These are phyloP conservation scores for Diadromus collaris DNA, from an alignment of 2,888 invertebrate genomes.

Conservation along the genomic window DNA sequence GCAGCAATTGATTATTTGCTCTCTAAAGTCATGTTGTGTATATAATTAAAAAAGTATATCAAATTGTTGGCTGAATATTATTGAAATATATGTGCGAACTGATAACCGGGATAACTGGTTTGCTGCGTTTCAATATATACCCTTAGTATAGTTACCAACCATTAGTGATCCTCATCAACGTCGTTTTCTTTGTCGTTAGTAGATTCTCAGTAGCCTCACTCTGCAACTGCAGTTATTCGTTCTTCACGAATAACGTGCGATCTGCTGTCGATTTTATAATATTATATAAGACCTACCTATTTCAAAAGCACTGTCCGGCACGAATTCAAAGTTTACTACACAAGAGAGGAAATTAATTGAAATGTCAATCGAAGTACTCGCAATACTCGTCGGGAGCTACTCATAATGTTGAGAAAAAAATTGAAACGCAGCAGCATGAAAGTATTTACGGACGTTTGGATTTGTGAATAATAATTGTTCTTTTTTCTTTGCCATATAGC, in stretches of 20 bases:
- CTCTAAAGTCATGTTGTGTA: conserved; percentile 73
- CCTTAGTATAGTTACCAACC: conserved; percentile 52
- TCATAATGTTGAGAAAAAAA: conserved; percentile 1
- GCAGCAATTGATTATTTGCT: conserved; percentile 58
- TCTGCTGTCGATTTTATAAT: not conserved
- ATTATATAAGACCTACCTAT: not conserved
- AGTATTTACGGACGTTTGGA: not conserved
- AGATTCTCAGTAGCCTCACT: conserved; percentile 6
- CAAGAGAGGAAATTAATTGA: not conserved
- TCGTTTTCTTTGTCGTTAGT: conserved; percentile 16
- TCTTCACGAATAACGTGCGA: not conserved
- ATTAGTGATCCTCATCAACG: conserved; percentile 24
- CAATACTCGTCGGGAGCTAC: not conserved
- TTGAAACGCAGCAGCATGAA: conserved; percentile 58
- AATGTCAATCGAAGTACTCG: not conserved
- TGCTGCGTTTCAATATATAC: conserved; percentile 65
- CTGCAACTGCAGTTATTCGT: not conserved
- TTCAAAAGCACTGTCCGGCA: not conserved
- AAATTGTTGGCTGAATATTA: conserved; percentile 74
- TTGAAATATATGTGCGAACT: conserved; percentile 73
- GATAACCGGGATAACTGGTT: conserved; percentile 63
- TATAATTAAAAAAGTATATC: conserved; percentile 71
- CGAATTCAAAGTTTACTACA: not conserved
- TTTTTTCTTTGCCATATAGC: conserved; percentile 35
- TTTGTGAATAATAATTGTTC: not conserved